phyloP scores from a whole-genome alignment of 2,113 vertebrate species.

The Vombatus ursinus region DNA sequence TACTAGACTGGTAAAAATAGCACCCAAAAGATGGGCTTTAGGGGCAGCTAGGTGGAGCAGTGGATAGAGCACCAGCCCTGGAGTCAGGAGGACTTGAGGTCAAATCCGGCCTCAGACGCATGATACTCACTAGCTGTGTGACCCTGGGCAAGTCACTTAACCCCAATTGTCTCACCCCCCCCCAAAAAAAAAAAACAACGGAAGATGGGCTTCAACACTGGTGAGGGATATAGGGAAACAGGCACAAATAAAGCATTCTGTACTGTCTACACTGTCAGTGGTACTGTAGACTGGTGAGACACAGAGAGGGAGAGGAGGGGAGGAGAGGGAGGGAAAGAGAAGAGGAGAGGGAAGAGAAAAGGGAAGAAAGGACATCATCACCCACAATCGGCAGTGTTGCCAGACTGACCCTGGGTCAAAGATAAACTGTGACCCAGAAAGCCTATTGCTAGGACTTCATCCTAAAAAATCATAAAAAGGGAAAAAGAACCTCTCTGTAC shows the following conservation, averaged over 20 bases:
- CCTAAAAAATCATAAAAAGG: not conserved
- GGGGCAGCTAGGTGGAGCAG: too few relatives aligned
- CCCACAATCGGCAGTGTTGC: rapidly evolving
- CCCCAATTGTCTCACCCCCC: too few relatives aligned
- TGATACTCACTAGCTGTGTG: too few relatives aligned
- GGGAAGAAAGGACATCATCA: not conserved
- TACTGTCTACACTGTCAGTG: not conserved
- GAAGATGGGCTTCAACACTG: not conserved
- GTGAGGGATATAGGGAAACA: too few relatives aligned
- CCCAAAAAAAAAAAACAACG: too few relatives aligned
- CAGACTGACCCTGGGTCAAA: not conserved
- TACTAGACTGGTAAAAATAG: not conserved
- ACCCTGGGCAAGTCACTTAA: too few relatives aligned
- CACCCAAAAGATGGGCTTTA: too few relatives aligned
- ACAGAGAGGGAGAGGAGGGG: too few relatives aligned
- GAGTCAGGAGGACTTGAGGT: too few relatives aligned
- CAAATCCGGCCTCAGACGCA: too few relatives aligned
- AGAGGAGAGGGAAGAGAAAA: not conserved
- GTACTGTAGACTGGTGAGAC: not conserved
- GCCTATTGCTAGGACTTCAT: not conserved
- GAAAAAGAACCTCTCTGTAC: not conserved
- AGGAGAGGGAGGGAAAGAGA: not conserved
- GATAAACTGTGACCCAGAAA: not conserved
- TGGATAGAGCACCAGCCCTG: too few relatives aligned
- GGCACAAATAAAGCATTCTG: not conserved